These are phyloP conservation scores for Aporophyla lueneburgensis DNA, from an alignment of 2,888 invertebrate species.

Conservation along the genomic window DNA sequence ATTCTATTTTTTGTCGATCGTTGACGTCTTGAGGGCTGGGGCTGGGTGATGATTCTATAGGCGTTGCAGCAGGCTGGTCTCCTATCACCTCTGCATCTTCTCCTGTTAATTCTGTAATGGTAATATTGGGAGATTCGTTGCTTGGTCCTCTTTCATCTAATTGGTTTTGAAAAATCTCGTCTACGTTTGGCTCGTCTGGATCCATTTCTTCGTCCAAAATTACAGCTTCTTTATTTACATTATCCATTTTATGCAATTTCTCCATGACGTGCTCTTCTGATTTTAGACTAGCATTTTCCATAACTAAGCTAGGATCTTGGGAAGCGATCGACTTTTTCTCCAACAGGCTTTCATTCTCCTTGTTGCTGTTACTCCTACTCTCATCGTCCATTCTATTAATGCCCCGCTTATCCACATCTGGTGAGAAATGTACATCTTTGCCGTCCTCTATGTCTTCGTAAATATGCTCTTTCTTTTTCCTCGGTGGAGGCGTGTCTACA, in stretches of 20 bases:
- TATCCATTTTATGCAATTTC: conserved; percentile 82
- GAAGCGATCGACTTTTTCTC: conserved; percentile 87
- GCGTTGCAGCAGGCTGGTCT: conserved; percentile 78
- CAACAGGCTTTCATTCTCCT: conserved; percentile 86
- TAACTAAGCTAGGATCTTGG: conserved; percentile 87
- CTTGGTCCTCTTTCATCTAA: conserved; percentile 80
- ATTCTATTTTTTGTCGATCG: conserved; percentile 77
- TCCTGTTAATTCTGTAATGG: conserved; percentile 88
- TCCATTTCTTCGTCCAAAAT: conserved; percentile 85
- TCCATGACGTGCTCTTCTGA: conserved; percentile 86
- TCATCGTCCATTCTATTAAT: conserved; percentile 73
- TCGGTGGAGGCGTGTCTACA: conserved; percentile 85
- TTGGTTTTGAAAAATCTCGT: conserved; percentile 86
- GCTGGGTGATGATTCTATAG: conserved; percentile 86
- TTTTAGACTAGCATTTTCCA: conserved; percentile 82
- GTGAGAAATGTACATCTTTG: conserved; percentile 87
- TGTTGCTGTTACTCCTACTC: conserved; percentile 78
- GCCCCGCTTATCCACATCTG: conserved; percentile 79
- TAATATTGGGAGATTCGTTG: conserved; percentile 86
- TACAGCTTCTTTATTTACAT: conserved; percentile 81
- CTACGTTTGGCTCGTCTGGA: conserved; percentile 85
- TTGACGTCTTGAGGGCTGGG: conserved; percentile 81
- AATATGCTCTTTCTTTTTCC: conserved; percentile 91
- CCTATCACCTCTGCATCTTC: conserved; percentile 78
- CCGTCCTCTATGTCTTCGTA: conserved; percentile 92